Base-by-base conservation (phyloP, 2,113 vertebrate genomes). In the Mungos mungo region DNA sequence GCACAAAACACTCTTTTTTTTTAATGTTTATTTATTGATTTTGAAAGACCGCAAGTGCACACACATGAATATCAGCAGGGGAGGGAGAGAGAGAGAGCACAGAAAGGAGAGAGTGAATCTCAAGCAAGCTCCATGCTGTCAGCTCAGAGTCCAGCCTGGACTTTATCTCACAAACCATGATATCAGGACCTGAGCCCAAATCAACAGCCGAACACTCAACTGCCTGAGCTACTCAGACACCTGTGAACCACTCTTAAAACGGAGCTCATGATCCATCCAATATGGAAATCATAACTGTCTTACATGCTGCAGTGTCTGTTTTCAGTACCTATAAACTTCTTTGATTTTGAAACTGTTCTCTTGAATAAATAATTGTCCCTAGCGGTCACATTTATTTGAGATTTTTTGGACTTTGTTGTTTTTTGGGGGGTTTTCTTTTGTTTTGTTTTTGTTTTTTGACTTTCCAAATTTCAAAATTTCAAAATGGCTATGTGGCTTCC, bases 261-360 rank as follows among this genome's bases (percentile, higher is more conserved):
- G 84, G 72, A 88, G 47, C 8, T 19, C 9, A 4, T 15, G 11
- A 19, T 90, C 16, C 27, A 13, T n/a, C 15, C 33, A 90, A 14
- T 68, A 83, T 38, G n/a, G 31, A 97, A 69, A 72, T 41, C 31
- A 16, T 19, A 21, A 41, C 31, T 74, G 54, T 68, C 18, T 66
- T 35, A 71, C 2, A 27, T 54, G 21, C n/a, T 81, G 15, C n/a
- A 33, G 6, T 65, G 7, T 86, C 77, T 80, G n/a, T 76, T 90
- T 96, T 72, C 57, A 91, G 45, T n/a, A 10, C 11, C 29, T 86
- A 69, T 11, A 33, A 82, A 63, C 57, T 27, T 68, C 68, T 84
- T 95, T 72, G 31, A 45, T 71, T 95, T 96, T 96, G 87, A 93
- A 84, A 41, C 60, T 82, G 33, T 88, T 71, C 35, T 84, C 50